Evolutionary conservation across 2,797 vertebrate genomes (phyloP), one percentile per base, ranked within the genome.

Genomic region (Semaprochilodus insignis): DNA sequence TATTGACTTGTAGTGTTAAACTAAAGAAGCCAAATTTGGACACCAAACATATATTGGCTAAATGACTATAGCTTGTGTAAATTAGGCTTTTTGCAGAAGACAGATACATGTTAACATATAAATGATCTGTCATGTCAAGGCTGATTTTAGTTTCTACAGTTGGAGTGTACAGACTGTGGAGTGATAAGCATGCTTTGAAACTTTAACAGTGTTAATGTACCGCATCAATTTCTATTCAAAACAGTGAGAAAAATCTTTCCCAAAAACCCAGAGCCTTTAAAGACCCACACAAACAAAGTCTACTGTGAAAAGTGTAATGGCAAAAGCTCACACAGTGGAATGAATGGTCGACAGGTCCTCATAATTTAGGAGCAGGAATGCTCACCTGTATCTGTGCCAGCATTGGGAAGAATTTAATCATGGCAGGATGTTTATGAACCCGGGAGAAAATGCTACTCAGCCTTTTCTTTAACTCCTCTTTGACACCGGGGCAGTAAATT

Each of bases 401-500:
- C 44, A 77, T 27, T 57, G 55, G 40, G 57, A 74, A 63, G n/a
- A 74, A 34, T 83, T 85, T 65, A 70, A 85, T 85, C 70, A 80
- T 59, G 72, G 74, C 67, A 48, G 16, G 51, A 31, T 71, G 77
- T 84, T 87, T 81, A 83, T 85, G 83, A 81, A 65, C 55, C 55
- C n/a, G 21, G 59, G 51, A 71, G 65, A 87, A 86, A 81, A 27
- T 67, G 63, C 57, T 78, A 78, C 31, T 83, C 78, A 85, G 74
- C 57, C 65, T 36, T 83, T 85, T 80, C 69, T 74, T 83, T 83
- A 73, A 78, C 81, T 63, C 67, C 23, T 52, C 34, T 70, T 73
- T 71, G 78, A 80, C 63, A 44, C 67, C 4, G 31, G 60, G 81
- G 57, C 31, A 21, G 77, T 72, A 36, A 72, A 78, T 85, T 36